Percentiles rank a stretch among this genome's conserved stretches.
Conservation (phyloP, 2,113 vertebrate genomes). For the Sphaerodactylus townsendi region DNA sequence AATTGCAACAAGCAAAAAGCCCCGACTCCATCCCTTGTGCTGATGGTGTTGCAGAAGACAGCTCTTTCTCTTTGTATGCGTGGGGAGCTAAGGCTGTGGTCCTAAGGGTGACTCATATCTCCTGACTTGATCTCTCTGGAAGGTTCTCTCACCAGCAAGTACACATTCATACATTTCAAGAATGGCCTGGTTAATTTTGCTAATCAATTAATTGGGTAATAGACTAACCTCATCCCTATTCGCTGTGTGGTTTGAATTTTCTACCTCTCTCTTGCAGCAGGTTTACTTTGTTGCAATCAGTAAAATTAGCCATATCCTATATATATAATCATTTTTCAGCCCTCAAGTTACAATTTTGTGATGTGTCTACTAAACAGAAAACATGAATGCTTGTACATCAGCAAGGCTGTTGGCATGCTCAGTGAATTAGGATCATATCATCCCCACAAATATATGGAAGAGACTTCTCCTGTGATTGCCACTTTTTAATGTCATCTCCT, state of each 20-base stretch:
- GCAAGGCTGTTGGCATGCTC: too few species aligned
- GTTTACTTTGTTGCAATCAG: not conserved
- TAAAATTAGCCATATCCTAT: not conserved
- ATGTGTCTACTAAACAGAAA: not conserved
- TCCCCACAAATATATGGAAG: too few species aligned
- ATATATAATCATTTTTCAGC: too few species aligned
- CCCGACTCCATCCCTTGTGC: too few species aligned
- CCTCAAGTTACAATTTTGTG: not conserved
- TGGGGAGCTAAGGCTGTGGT: not conserved
- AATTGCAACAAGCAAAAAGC: too few species aligned
- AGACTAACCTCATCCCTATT: not conserved
- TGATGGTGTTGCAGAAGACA: too few species aligned
- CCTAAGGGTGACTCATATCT: not conserved
- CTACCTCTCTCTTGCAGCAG: not conserved
- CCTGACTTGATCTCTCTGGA: not conserved
- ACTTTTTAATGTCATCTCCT: not conserved
- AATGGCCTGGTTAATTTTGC: not conserved
- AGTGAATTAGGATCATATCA: not conserved
- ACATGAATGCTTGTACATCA: not conserved
- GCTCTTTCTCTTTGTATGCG: not conserved
- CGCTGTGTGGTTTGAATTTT: not conserved
- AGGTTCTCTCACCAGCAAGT: too few species aligned
- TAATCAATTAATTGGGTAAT: not conserved
- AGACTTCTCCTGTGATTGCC: not conserved
- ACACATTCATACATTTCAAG: not conserved